Conservation (phyloP, 1,140 invertebrate species). For the Drosophila subobscura region DNA sequence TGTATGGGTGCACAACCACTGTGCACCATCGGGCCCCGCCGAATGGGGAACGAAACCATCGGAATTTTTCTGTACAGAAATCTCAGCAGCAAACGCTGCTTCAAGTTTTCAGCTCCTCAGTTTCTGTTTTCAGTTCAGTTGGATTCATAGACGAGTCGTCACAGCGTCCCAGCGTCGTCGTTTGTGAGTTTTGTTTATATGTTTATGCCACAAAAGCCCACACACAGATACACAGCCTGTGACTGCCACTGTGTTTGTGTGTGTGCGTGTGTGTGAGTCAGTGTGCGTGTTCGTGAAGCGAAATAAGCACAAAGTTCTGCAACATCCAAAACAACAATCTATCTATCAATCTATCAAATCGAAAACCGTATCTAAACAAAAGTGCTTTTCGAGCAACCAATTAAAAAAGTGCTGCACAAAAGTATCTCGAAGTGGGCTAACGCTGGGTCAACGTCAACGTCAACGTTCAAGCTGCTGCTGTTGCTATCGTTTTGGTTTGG, state of each 20-base stretch:
- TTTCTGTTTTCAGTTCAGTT: slow-evolving; percentile 72
- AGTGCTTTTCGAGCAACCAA: slow-evolving; percentile 37
- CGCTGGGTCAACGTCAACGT: slow-evolving; percentile 1
- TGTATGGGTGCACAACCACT: slow-evolving; percentile 55
- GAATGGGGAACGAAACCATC: slow-evolving; percentile 52
- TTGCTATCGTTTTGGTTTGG: slow-evolving; percentile 26
- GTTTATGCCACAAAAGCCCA: slow-evolving; percentile 45
- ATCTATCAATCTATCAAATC: slow-evolving; percentile 4
- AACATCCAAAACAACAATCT: slow-evolving; percentile 23
- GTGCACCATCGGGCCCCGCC: slow-evolving; percentile 36
- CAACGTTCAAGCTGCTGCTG: not conserved
- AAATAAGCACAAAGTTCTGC: slow-evolving; percentile 32
- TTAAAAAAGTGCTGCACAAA: slow-evolving; percentile 26
- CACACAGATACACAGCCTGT: slow-evolving; percentile 12
- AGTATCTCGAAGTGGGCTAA: not conserved
- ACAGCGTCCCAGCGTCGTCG: slow-evolving; percentile 65
- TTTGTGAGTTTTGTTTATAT: slow-evolving; percentile 80
- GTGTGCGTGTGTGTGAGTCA: slow-evolving; percentile 12
- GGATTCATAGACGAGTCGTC: slow-evolving; percentile 65
- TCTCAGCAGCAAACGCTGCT: slow-evolving; percentile 50
- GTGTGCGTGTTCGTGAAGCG: slow-evolving; percentile 3
- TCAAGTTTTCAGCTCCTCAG: slow-evolving; percentile 59
- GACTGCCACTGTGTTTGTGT: slow-evolving; percentile 23
- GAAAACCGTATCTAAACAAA: slow-evolving; percentile 33
- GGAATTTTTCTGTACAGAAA: slow-evolving; percentile 76